Evolutionary conservation across 1,140 invertebrate species (phyloP), one percentile per base, ranked within the genome.

Genomic region (Drosophila arizonae): DNA sequence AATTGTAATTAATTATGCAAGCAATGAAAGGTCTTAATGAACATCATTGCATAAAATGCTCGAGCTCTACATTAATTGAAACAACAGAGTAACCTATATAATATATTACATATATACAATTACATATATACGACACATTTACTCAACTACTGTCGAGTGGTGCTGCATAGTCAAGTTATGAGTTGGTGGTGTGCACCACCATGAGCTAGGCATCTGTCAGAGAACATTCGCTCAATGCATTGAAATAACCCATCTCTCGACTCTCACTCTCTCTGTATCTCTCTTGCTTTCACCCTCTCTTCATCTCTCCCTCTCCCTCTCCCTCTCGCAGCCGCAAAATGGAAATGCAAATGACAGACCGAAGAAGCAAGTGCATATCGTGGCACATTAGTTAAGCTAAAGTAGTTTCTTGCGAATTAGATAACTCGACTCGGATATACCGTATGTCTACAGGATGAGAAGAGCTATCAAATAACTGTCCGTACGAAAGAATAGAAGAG

Each of bases 271-370:
- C 28, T 30, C 28, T 30, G 28, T n/a, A n/a, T n/a, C n/a, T n/a
- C n/a, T n/a, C n/a, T n/a, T n/a, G n/a, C n/a, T n/a, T n/a, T n/a
- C n/a, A n/a, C n/a, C n/a, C n/a, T n/a, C n/a, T n/a, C n/a, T n/a
- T n/a, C n/a, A n/a, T 30, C 28, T 30, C 0, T 30, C 28, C 6
- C 0, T 30, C 28, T 30, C 41, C 15, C 41, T 43, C 28, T 30
- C 4, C 6, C 28, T 43, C 13, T 57, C 15, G 13, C 36, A 56
- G 50, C 36, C 13, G 28, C 15, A 65, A 39, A 65, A 36, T 57
- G 36, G 2, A 71, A 50, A 51, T 45, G 62, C 52, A 65, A 65
- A 64, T 51, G 51, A 52, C 54, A 65, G 41, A 30, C 61, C 45
- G 62, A 28, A 72, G 45, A 8, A 6, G 28, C 26, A 21, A 60